These are phyloP conservation scores for Keiferia lycopersicella DNA, from an alignment of 2,888 invertebrate genomes.

Conservation along the genomic window DNA sequence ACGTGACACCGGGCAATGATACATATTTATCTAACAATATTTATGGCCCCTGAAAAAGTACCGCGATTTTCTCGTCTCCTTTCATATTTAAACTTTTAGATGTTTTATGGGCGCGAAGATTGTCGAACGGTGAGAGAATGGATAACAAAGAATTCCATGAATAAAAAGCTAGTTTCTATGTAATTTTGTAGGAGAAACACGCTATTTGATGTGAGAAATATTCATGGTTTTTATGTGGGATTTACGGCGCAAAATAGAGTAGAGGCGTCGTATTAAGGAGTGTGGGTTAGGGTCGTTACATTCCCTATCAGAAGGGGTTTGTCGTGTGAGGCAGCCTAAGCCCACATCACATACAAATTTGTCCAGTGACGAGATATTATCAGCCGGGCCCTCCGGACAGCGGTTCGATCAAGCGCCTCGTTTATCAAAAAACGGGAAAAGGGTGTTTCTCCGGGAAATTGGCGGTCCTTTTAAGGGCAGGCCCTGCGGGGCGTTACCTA, in stretches of 20 bases:
- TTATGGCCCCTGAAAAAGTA: conserved; percentile 67
- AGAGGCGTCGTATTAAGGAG: conserved; percentile 6
- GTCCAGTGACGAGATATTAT: conserved; percentile 73
- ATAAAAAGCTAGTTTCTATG: conserved; percentile 43
- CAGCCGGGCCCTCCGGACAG: conserved; percentile 56
- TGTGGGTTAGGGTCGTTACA: conserved; percentile 9
- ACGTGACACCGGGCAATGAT: conserved; percentile 71
- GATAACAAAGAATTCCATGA: conserved; percentile 49
- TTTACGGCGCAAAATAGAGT: conserved; percentile 17
- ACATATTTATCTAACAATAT: conserved; percentile 79
- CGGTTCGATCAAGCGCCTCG: conserved; percentile 64
- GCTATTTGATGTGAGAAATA: conserved; percentile 14
- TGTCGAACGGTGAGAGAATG: conserved; percentile 53
- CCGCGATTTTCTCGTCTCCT: conserved; percentile 60
- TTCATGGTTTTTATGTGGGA: conserved; percentile 27
- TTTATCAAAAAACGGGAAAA: conserved; percentile 71
- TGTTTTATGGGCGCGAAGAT: conserved; percentile 58
- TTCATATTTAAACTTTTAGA: conserved; percentile 73
- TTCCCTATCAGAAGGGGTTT: conserved; percentile 44
- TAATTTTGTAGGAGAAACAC: conserved; percentile 16
- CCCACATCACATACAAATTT: conserved; percentile 70
- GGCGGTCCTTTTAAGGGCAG: conserved; percentile 44
- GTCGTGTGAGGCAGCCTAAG: conserved; percentile 46
- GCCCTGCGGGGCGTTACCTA: conserved; percentile 22
- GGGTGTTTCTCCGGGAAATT: conserved; percentile 50